Base-by-base conservation (phyloP, 2,113 vertebrate genomes). In the Excalfactoria chinensis region DNA sequence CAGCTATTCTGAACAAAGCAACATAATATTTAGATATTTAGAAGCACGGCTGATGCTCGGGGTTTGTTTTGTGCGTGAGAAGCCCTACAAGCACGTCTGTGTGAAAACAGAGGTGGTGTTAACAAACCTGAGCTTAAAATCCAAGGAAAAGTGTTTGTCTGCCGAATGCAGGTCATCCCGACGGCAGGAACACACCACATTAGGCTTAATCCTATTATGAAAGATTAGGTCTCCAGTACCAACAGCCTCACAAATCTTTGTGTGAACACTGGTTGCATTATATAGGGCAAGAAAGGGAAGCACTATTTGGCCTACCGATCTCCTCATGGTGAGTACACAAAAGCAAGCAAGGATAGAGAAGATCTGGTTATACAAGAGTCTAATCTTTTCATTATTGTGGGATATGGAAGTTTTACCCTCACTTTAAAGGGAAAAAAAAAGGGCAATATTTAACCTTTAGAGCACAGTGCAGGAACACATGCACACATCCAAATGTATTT, bases 141-240 rank as follows among this genome's bases (percentile, higher is more conserved):
- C 78, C 94, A 96, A 87, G 73, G 92, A 35, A 78, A 85, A 75
- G 71, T 92, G 68, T 90, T 97, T 97, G 90, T 94, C 96, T 95
- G 94, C 95, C 79, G 90, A 88, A 85, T 84, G 7, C 93, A 95
- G 93, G 88, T 94, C 88, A 96, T 20, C 80, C 88, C 84, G 91
- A 58, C 76, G 48, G 32, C 62, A 93, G 72, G 93, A 97, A 91
- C 93, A 95, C 90, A 82, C 89, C 86, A 92, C 94, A 89, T 95
- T 53, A 94, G 40, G 63, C 69, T 96, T 96, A 97, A 98, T 97
- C 96, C 85, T 95, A 97, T 98, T 96, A 96, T 0, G 44, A 85
- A 60, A 91, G 95, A 97, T 96, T 95, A 91, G 75, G 80, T 35
- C 81, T 35, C 30, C 48, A 34, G 90, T 9, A 86, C 87, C 83